Percentiles rank a stretch among this genome's conserved stretches.
Evolutionary conservation across 2,113 vertebrate species (phyloP).

Genomic region (Crocuta crocuta): DNA sequence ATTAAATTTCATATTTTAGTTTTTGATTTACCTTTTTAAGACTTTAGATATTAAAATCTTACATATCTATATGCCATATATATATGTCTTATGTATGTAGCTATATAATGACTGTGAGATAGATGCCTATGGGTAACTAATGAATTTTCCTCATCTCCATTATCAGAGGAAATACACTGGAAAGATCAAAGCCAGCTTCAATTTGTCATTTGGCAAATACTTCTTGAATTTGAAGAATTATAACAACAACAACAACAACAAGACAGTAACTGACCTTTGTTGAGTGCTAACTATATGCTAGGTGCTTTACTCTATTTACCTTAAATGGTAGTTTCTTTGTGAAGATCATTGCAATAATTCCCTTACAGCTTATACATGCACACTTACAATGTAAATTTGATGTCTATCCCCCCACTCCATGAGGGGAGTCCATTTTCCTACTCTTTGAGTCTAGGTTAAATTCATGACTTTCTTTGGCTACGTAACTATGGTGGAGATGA

Average conservation of each 20-base stretch:
- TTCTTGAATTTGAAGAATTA: not conserved
- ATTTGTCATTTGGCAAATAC: not conserved
- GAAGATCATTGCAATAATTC: not conserved
- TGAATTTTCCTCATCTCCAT: not conserved
- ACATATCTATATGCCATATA: not conserved
- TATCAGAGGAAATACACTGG: constrained; percentile 50
- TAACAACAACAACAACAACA: not conserved
- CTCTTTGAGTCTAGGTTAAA: not conserved
- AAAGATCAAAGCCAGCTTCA: constrained; percentile 9
- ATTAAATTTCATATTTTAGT: constrained; percentile 78
- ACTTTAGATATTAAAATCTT: not conserved
- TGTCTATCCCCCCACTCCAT: not conserved
- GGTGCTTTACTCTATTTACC: not conserved
- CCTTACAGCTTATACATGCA: not conserved
- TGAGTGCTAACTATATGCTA: not conserved
- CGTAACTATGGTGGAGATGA: not conserved
- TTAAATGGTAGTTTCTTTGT: not conserved
- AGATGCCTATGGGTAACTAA: not conserved
- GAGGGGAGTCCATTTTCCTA: not conserved
- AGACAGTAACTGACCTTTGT: not conserved
- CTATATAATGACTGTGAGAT: not conserved
- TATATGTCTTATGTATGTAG: not conserved
- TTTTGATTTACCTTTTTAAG: constrained; percentile 36
- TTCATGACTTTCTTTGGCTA: not conserved
- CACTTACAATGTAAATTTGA: not conserved